phyloP scores from a whole-genome alignment of 1,140 invertebrate species.

The Magallana ariakensis region DNA sequence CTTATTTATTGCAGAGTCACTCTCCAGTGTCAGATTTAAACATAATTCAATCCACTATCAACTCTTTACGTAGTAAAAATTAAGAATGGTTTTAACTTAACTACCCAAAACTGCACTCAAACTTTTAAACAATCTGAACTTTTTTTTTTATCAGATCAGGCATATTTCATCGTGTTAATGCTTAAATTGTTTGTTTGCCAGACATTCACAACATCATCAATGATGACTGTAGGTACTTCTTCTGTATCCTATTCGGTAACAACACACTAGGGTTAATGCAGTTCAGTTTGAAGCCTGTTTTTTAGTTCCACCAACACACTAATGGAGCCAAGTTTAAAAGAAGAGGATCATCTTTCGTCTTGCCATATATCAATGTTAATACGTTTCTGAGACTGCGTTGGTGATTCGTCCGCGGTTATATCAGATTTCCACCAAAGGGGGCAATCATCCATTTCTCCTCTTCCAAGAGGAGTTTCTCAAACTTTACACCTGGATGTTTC shows the following conservation, averaged over 20 bases:
- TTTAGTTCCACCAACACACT: not conserved
- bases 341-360: slow-evolving; percentile 21
- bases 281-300: slow-evolving; percentile 9
- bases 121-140: not conserved
- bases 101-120: not conserved
- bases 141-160: slow-evolving; percentile 12
- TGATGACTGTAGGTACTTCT: not conserved
- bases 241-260: slow-evolving; percentile 2
- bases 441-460: not conserved
- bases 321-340: slow-evolving; percentile 22
- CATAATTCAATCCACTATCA: slow-evolving; percentile 6
- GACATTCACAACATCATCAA: not conserved
- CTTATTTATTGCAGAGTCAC: slow-evolving; percentile 30
- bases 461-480: not conserved
- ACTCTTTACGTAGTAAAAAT: not conserved
- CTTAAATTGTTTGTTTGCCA: slow-evolving; percentile 10
- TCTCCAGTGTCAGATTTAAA: not conserved
- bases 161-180: slow-evolving; percentile 31
- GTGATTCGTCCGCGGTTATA: not conserved
- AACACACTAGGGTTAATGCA: slow-evolving; percentile 16
- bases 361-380: slow-evolving; percentile 35
- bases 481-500: not conserved
- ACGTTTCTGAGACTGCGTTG: not conserved
- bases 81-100: not conserved
- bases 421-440: not conserved